A percentile compares a stretch with the other conserved stretches of the same genome.
Conservation (phyloP, 2,797 vertebrate species). For the Dryobates pubescens region DNA sequence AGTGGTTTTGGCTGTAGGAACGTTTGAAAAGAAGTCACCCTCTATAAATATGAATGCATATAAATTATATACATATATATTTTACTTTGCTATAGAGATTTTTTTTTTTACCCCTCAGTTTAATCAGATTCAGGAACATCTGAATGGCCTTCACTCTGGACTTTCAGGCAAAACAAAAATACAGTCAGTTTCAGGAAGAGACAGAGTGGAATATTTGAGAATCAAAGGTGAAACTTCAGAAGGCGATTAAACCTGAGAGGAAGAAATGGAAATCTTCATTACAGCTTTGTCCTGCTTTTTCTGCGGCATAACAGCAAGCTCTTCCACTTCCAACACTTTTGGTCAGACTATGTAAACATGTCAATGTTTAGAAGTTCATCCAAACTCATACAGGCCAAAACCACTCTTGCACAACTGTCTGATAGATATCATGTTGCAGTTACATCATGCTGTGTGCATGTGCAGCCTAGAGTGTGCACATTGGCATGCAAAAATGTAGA, state of each 20-base stretch:
- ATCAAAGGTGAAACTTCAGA: neutral
- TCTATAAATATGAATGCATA: neutral
- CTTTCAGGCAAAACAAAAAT: neutral
- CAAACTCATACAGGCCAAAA: neutral
- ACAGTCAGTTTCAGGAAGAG: neutral
- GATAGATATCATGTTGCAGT: neutral
- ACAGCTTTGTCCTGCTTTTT: neutral
- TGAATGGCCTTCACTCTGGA: neutral
- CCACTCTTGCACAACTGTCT: neutral
- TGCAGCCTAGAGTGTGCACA: neutral
- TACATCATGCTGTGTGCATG: neutral
- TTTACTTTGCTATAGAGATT: neutral
- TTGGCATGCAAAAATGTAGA: neutral
- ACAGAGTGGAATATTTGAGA: neutral
- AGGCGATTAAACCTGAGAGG: neutral
- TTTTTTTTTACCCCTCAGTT: neutral
- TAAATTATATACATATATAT: neutral
- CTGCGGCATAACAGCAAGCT: neutral
- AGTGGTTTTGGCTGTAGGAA: neutral
- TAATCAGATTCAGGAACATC: neutral
- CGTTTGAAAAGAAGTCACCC: neutral
- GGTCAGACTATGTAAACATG: neutral
- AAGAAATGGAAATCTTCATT: neutral
- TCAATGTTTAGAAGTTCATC: neutral
- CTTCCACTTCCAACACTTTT: neutral